Percentiles rank a stretch among this genome's conserved stretches.
Evolutionary conservation across 2,888 invertebrate species (phyloP).

Genomic region (Tipula vernalis): DNA sequence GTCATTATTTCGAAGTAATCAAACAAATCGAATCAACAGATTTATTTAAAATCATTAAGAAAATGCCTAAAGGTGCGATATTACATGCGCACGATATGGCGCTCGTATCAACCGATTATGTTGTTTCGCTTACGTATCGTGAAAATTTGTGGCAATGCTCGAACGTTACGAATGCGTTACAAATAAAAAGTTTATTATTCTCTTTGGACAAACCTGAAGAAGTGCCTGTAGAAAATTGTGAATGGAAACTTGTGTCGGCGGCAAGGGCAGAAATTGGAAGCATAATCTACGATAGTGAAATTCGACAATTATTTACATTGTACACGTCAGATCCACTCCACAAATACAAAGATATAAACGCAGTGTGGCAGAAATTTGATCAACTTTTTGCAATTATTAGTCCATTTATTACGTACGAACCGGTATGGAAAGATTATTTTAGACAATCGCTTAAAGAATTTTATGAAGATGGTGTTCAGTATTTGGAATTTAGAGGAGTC

Average conservation of each 20-base stretch:
- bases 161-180: slow-evolving; percentile 14
- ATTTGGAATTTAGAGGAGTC: slow-evolving; percentile 53
- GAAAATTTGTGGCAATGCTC: slow-evolving; percentile 43
- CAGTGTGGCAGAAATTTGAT: slow-evolving; percentile 46
- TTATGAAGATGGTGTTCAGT: slow-evolving; percentile 53
- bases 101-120: slow-evolving; percentile 45
- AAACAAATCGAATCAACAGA: slow-evolving; percentile 44
- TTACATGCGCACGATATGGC: slow-evolving; percentile 59
- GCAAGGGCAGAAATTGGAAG: slow-evolving; percentile 31
- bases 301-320: slow-evolving; percentile 44
- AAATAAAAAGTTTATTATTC: slow-evolving; percentile 28
- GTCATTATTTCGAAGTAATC: slow-evolving; percentile 51
- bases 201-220: slow-evolving; percentile 21
- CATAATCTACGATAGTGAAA: slow-evolving; percentile 37
- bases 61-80: slow-evolving; percentile 63
- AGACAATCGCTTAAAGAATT: slow-evolving; percentile 49
- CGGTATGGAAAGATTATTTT: slow-evolving; percentile 52
- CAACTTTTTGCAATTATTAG: slow-evolving; percentile 41
- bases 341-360: slow-evolving; percentile 40
- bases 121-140: slow-evolving; percentile 49
- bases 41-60: slow-evolving; percentile 50
- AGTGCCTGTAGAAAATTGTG: slow-evolving; percentile 18
- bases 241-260: slow-evolving; percentile 39
- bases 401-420: slow-evolving; percentile 46
- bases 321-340: slow-evolving; percentile 38